Conservation (phyloP, 64 coral and sea anemone species). For the Platygyra sinensis region DNA sequence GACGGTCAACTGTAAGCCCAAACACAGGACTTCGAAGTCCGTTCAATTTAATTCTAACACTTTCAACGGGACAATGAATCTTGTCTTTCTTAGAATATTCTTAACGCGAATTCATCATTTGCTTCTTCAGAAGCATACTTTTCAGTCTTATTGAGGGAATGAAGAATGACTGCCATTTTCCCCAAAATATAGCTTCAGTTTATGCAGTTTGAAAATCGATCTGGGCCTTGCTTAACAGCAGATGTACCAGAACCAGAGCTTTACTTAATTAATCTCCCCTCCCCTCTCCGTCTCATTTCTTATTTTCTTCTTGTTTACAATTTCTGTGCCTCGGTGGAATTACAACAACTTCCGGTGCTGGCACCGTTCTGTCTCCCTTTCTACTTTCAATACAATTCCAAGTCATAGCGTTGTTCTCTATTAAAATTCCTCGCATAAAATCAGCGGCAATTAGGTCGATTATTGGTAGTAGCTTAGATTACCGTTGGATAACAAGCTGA, state of each 20-base stretch:
- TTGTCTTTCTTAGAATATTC: no score
- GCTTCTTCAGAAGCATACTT: no score
- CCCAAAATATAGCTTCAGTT: no score
- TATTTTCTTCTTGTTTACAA: constrained; percentile 43
- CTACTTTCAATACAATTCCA: constrained; percentile 10
- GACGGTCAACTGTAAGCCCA: no score
- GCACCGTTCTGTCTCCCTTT: background rate
- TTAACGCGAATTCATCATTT: no score
- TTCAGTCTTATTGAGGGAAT: no score
- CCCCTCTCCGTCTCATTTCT: background rate
- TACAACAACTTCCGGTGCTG: constrained; percentile 22
- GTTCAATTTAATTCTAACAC: no score
- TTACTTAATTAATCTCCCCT: background rate
- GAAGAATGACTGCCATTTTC: no score
- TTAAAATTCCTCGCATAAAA: constrained; percentile 25
- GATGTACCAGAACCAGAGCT: no score
- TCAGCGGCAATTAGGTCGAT: background rate
- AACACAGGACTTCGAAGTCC: no score
- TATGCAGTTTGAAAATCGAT: background rate
- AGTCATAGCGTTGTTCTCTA: constrained; percentile 1
- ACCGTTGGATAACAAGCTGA: constrained; percentile 28
- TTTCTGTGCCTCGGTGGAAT: background rate
- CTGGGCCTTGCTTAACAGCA: no score
- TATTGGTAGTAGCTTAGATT: background rate
- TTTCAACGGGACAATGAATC: no score